These are phyloP conservation scores for Araneus ventricosus DNA, from an alignment of 1,140 invertebrate species.

Conservation along the genomic window DNA sequence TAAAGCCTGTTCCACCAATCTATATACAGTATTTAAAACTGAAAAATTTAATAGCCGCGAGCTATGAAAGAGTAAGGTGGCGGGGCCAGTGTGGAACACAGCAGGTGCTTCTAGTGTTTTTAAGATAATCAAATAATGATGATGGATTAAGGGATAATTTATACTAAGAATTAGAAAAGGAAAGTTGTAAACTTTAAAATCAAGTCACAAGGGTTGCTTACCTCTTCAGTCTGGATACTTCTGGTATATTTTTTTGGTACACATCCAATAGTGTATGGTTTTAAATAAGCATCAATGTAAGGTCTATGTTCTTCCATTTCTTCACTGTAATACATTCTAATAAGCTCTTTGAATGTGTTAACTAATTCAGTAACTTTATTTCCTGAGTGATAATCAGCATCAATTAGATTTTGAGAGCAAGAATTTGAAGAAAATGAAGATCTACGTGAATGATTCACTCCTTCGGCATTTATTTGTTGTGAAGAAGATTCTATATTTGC, in stretches of 20 bases:
- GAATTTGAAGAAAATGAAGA: background rate
- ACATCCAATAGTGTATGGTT: background rate
- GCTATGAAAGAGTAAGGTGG: no score
- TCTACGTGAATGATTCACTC: background rate
- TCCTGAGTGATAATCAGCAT: background rate
- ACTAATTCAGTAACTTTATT: background rate
- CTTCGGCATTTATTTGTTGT: background rate
- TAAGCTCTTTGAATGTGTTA: background rate
- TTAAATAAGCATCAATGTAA: background rate
- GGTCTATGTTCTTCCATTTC: background rate
- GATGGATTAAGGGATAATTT: no score
- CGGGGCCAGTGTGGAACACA: no score
- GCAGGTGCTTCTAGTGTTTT: no score
- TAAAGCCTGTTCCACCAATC: no score
- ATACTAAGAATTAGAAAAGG: no score
- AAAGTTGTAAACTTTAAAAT: no score
- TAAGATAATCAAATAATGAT: no score
- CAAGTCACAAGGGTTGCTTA: no score
- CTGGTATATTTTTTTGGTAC: background rate
- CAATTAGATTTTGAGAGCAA: background rate
- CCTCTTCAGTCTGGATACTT: slow-evolving; percentile 21
- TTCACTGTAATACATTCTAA: background rate
- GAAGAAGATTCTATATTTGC: background rate
- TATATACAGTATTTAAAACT: no score
- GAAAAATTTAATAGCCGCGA: no score